Evolutionary conservation across 2,888 invertebrate genomes (phyloP), one percentile per base, ranked within the genome.

Genomic region (Megamerina dolium): DNA sequence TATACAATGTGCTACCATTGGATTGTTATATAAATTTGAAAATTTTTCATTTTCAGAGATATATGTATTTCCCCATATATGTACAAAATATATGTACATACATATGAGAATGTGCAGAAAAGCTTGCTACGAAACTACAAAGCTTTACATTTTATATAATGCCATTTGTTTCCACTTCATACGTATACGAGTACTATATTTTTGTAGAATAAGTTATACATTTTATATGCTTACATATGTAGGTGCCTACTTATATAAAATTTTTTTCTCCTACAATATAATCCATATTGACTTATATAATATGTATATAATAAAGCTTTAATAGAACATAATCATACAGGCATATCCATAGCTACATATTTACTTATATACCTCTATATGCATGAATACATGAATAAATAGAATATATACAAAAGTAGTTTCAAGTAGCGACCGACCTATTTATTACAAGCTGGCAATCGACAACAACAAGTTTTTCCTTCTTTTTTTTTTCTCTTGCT

Each of bases 151-250:
- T 27, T 10, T 27, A 27, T 5, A 4, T 27, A 27, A 27, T n/a
- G n/a, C n/a, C n/a, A n/a, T n/a, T n/a, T n/a, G n/a, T n/a, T n/a
- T n/a, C n/a, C n/a, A n/a, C n/a, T n/a, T n/a, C n/a, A n/a, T n/a
- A n/a, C n/a, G n/a, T n/a, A n/a, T n/a, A n/a, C n/a, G n/a, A n/a
- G n/a, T n/a, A n/a, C n/a, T n/a, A n/a, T n/a, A n/a, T n/a, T n/a
- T n/a, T n/a, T n/a, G n/a, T n/a, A n/a, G n/a, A n/a, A n/a, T n/a
- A n/a, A n/a, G n/a, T n/a, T n/a, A n/a, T n/a, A n/a, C n/a, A n/a
- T n/a, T 12, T 14, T 26, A 37, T 16, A 12, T 37, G 27, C 26
- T 26, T 37, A 18, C 27, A 19, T 37, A 29, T 23, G 17, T 36
- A 21, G 19, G 21, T 5, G 10, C n/a, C n/a, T n/a, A n/a, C n/a